These are phyloP conservation scores for Trichoplax adhaerens DNA, from an alignment of 37 sponge, comb jelly and placozoan genomes.

Conservation along the genomic window DNA sequence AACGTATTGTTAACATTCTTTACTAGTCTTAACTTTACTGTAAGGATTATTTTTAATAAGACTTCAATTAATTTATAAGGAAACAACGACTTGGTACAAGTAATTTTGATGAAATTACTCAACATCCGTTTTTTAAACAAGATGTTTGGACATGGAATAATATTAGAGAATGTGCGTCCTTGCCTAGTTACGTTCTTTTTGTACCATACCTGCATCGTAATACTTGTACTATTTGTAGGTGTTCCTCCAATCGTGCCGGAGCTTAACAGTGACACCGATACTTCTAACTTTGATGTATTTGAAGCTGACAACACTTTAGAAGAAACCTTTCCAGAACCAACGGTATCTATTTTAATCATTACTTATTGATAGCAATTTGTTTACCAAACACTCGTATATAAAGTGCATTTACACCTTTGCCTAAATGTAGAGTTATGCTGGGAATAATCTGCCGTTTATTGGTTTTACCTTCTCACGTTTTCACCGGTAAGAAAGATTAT, in stretches of 20 bases:
- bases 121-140: conserved; percentile 53
- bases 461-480: conserved; percentile 66
- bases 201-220: not conserved
- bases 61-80: conserved; percentile 7
- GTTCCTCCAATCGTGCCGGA: conserved; percentile 67
- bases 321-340: too few species aligned
- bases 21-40: conserved; percentile 10
- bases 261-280: conserved; percentile 69
- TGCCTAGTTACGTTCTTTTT: not conserved
- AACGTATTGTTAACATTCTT: not conserved
- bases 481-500: too few species aligned
- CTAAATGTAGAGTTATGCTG: conserved; percentile 52
- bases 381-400: too few species aligned
- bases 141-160: conserved; percentile 66
- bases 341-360: too few species aligned
- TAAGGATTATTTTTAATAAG: not conserved
- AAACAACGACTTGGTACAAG: conserved; percentile 39
- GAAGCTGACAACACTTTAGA: too few species aligned
- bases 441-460: conserved; percentile 90
- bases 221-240: conserved; percentile 5
- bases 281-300: not conserved
- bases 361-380: too few species aligned
- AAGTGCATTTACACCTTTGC: too few species aligned
- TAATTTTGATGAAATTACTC: conserved; percentile 45
- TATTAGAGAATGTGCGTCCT: conserved; percentile 31